Base-by-base conservation (phyloP, 1,140 invertebrate species). In the Pseudachorutes palmiensis region DNA sequence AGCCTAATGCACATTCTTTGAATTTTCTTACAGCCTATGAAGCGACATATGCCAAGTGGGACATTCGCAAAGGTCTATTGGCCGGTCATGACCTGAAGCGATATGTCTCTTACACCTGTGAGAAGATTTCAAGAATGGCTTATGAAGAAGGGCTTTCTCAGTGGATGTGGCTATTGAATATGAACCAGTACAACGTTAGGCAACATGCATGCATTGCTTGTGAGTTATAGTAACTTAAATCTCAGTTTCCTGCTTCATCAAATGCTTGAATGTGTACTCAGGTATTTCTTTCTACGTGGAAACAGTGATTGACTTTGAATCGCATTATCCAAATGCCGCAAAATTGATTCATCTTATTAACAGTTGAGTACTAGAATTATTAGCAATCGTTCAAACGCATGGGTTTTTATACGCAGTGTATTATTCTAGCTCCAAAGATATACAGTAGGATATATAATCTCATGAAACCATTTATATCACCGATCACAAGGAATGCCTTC, bases 141-240 rank as follows among this genome's bases (percentile, higher is more conserved):
- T 55, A 14, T 22, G 24, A 55, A 26, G 14, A 12, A 16, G 51
- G 51, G 24, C 24, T 14, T 22, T 55, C 51, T 22, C 14, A 55
- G 24, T 55, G 12, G 12, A 55, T 19, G 5, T 55, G 9, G 9
- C 9, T 55, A 5, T 9, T 55, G 12, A 26, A 55, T 22, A 55
- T 55, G 51, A 22, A 3, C 24, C 14, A 26, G 51, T 55, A 55
- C 51, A 55, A 55, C 51, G 3, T 55, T 12, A 14, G 51, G 24
- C 51, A 55, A 24, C 51, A 55, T 55, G 51, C 51, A 9, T 55
- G 51, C 51, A 3, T 55, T 12, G 51, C 51, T 5, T 55, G 51
- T 55, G 24, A 55, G 51, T 55, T 45, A 12, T 45, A 9, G 19
- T 45, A 45, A 45, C 19, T 45, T 45, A 45, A 12, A 45, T n/a